These are phyloP conservation scores for Hybos culiciformis DNA, from an alignment of 2,888 invertebrate genomes.

Conservation along the genomic window DNA sequence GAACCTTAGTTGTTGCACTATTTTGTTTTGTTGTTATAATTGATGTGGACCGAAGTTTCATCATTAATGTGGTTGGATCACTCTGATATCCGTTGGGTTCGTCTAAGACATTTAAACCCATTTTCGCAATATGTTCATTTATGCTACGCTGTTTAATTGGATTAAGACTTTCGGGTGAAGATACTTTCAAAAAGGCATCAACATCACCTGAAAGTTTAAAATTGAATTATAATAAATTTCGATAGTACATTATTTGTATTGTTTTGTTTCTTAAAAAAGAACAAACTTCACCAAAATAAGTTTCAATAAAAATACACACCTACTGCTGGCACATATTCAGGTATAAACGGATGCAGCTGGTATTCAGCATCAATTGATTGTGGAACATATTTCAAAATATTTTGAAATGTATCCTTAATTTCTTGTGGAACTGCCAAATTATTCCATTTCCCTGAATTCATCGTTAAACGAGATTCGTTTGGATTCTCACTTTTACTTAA, in stretches of 20 bases:
- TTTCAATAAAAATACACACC: too few species aligned
- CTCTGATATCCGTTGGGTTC: slow-evolving; percentile 93
- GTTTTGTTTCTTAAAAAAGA: too few species aligned
- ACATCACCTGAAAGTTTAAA: too few species aligned
- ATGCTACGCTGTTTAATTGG: slow-evolving; percentile 38
- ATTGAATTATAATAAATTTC: too few species aligned
- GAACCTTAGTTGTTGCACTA: slow-evolving; percentile 29
- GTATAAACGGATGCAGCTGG: slow-evolving; percentile 85
- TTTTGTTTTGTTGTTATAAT: slow-evolving; percentile 35
- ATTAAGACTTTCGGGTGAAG: slow-evolving; percentile 55
- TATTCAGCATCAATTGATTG: slow-evolving; percentile 82
- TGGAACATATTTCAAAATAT: slow-evolving; percentile 87
- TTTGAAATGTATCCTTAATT: slow-evolving; percentile 83
- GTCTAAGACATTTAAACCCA: slow-evolving; percentile 43
- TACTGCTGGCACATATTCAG: slow-evolving; percentile 94
- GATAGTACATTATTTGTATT: too few species aligned
- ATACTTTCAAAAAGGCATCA: slow-evolving; percentile 92
- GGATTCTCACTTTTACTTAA: slow-evolving; percentile 10
- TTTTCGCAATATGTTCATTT: slow-evolving; percentile 37
- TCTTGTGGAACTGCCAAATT: slow-evolving; percentile 69
- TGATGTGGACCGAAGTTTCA: slow-evolving; percentile 71
- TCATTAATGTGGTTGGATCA: slow-evolving; percentile 83
- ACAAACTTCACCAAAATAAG: too few species aligned
- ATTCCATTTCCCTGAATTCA: slow-evolving; percentile 44
- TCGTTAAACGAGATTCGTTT: neutral